Conservation (phyloP, 2,888 invertebrate species). For the Eurytoma adleriae region DNA sequence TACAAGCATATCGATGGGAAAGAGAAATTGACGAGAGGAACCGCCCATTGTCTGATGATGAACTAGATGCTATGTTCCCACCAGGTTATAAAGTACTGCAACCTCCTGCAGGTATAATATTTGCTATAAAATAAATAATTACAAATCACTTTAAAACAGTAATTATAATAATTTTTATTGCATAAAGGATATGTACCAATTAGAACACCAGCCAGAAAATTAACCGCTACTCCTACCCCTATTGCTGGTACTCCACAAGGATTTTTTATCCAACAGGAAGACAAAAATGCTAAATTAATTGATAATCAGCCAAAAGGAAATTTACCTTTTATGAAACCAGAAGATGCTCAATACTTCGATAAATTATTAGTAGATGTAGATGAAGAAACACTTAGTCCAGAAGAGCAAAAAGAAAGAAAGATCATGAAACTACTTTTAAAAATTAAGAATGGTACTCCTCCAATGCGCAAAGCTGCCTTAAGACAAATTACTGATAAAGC, state of each 20-base stretch:
- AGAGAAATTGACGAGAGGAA: slow-evolving; percentile 99
- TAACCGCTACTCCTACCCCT: slow-evolving; percentile 99
- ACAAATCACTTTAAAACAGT: neutral
- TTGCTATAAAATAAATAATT: neutral
- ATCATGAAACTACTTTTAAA: slow-evolving; percentile 99
- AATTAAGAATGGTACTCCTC: slow-evolving; percentile 99
- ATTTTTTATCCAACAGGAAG: slow-evolving; percentile 96
- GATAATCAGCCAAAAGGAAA: slow-evolving; percentile 99
- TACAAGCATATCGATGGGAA: slow-evolving; percentile 99
- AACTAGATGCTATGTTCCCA: slow-evolving; percentile 97
- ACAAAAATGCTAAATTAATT: slow-evolving; percentile 90
- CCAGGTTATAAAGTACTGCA: slow-evolving; percentile 98
- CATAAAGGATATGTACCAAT: slow-evolving; percentile 91
- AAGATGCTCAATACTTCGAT: slow-evolving; percentile 98
- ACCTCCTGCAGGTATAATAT: slow-evolving; percentile 87
- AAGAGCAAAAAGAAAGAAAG: slow-evolving; percentile 98
- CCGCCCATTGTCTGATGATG: slow-evolving; percentile 96
- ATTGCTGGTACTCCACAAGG: slow-evolving; percentile 94
- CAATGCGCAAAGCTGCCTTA: slow-evolving; percentile 98
- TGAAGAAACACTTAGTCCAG: slow-evolving; percentile 95
- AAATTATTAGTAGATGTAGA: slow-evolving; percentile 98
- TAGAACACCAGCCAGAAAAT: slow-evolving; percentile 97
- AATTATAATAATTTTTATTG: slow-evolving; percentile 11
- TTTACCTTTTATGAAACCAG: slow-evolving; percentile 99
- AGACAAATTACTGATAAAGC: slow-evolving; percentile 99